Base-by-base conservation (phyloP, 2,113 vertebrate species). In the Protomyctophum bolini region DNA sequence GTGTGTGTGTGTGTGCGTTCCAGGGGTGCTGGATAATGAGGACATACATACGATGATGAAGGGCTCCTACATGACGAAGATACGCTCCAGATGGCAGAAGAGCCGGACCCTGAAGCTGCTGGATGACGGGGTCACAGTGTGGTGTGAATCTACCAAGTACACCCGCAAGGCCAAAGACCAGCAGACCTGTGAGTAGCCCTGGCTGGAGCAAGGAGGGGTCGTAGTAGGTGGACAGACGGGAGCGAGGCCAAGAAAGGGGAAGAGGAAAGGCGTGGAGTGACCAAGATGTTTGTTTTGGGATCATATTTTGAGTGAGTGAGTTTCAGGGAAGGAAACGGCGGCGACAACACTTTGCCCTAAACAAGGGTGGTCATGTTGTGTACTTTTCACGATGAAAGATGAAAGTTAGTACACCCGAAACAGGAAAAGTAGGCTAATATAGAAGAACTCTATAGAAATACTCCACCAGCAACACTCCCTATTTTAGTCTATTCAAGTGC, bases 81-180 rank as follows among this genome's bases (percentile, higher is more conserved):
- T 99, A 51, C 96, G 96, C 74, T 94, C 60, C 6, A 88, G 91
- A 3, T 94, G 93, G 91, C 92, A 93, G 79, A 93, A 95, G 90
- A 93, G 91, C 73, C 91, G 97, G 7, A 83, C 84, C 63, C 92
- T 96, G 83, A 87, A 88, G 52, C 93, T 99, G 71, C 93, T 97
- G 86, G 96, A 98, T 76, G 98, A 98, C 0, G 94, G 96, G 0
- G 87, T 94, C 56, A 97, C 96, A 0, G 90, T 99, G 78, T 96
- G 95, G 95, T 97, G 95, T 6, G 94, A 99, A 89, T 91, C 96
- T 73, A 89, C 83, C 60, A 94, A 94, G 80, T 89, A 92, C 71
- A 90, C 92, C 50, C 58, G 90, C 41, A 94, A 75, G 56, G 76
- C 91, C 10, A 93, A 90, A 10, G 93, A 92, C 55, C 87, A 91